Evolutionary conservation across 2,113 vertebrate species (phyloP).

Genomic region (Antigone vipio): DNA sequence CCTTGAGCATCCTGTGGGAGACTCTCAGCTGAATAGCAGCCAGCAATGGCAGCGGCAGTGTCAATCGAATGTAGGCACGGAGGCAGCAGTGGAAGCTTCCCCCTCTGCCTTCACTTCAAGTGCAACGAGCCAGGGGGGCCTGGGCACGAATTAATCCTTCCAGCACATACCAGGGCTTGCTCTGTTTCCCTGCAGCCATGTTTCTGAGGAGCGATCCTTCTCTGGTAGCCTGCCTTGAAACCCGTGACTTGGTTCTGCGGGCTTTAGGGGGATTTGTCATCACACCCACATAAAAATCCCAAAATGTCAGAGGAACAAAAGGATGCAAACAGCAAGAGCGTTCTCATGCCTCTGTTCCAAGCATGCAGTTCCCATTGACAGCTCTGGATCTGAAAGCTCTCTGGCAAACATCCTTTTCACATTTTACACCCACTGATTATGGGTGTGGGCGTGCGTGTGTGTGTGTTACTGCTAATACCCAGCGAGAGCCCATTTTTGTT

Average conservation of each 20-base stretch:
- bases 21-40: neutral
- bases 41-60: neutral
- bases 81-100: neutral
- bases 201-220: neutral
- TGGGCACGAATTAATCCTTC: neutral
- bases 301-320: conserved; percentile 55
- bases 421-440: conserved; percentile 41
- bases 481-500: conserved; percentile 20
- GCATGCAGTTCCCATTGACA: conserved; percentile 32
- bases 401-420: conserved; percentile 34
- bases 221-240: neutral
- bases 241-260: neutral
- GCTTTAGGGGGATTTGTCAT: conserved; percentile 27
- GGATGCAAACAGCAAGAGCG: conserved; percentile 3
- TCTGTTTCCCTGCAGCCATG: accelerated
- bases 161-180: neutral
- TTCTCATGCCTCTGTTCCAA: conserved; percentile 47
- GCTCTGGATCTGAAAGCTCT: conserved; percentile 33
- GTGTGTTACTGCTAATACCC: conserved; percentile 1
- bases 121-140: neutral
- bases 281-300: conserved; percentile 52
- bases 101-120: neutral
- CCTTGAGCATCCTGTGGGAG: accelerated
- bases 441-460: neutral
- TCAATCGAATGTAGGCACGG: neutral